These are phyloP conservation scores for Parnassius glacialis DNA, from an alignment of 2,888 invertebrate genomes.

Conservation along the genomic window DNA sequence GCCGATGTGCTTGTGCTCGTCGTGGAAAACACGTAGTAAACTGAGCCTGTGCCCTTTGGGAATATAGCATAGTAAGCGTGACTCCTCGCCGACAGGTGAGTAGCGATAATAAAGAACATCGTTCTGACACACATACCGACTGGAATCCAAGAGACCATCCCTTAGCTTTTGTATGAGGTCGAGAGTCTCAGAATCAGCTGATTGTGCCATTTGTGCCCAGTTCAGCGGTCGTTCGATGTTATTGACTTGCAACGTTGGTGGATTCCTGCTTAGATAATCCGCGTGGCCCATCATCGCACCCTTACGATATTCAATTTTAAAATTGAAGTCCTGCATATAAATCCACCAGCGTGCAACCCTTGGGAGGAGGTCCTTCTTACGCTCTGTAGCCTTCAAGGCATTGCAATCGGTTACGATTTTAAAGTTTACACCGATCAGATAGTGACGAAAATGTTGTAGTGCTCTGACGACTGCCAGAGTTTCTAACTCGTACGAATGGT, in stretches of 20 bases:
- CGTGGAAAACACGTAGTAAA: background rate
- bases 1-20: background rate
- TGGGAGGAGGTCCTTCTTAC: constrained; percentile 30
- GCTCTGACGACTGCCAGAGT: constrained; percentile 31
- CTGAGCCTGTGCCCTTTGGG: too few species aligned
- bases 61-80: too few species aligned
- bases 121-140: constrained; percentile 25
- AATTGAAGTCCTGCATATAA: constrained; percentile 31
- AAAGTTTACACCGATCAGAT: constrained; percentile 27
- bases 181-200: constrained; percentile 27
- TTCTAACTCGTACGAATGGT: too few species aligned
- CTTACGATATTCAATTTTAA: constrained; percentile 28
- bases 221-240: constrained; percentile 25
- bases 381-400: constrained; percentile 29
- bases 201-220: constrained; percentile 32
- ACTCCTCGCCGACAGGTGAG: too few species aligned
- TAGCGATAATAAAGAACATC: constrained; percentile 29
- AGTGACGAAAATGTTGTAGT: constrained; percentile 30
- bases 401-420: constrained; percentile 25
- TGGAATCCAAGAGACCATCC: constrained; percentile 27
- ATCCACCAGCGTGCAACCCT: constrained; percentile 32
- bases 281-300: constrained; percentile 24
- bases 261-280: constrained; percentile 30
- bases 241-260: constrained; percentile 7
- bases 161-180: constrained; percentile 13